Evolutionary conservation across 2,888 invertebrate genomes (phyloP).

Genomic region (Laspeyria flexula): DNA sequence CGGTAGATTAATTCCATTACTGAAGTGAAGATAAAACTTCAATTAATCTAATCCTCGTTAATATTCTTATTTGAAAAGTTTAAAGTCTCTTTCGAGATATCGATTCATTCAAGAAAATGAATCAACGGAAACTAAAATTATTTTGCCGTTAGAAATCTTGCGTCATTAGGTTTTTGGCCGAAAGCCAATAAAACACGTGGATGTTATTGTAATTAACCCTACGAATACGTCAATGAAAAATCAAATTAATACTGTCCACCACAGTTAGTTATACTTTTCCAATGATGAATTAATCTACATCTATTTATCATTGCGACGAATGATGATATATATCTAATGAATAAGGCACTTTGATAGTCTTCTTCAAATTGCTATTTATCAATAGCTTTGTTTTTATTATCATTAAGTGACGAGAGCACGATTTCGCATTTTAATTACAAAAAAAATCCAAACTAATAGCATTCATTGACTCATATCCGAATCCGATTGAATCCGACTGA

Average conservation of each 20-base stretch:
- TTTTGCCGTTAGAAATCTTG: conserved; percentile 1
- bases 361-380: no score
- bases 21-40: background rate
- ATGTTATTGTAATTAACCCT: background rate
- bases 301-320: no score
- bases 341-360: no score
- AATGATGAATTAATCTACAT: background rate
- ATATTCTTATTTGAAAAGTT: background rate
- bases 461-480: no score
- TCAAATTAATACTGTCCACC: background rate
- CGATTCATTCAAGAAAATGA: conserved; percentile 1
- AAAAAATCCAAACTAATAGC: no score
- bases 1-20: background rate
- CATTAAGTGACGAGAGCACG: no score
- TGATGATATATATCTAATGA: no score
- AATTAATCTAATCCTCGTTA: conserved; percentile 3
- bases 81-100: background rate
- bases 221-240: background rate
- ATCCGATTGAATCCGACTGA: no score
- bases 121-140: background rate
- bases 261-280: background rate
- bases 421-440: no score
- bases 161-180: conserved; percentile 7
- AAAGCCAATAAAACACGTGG: conserved; percentile 10
- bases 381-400: no score